phyloP scores from a whole-genome alignment of 92 coral and sea anemone species.

The Epizoanthus illoricatus region DNA sequence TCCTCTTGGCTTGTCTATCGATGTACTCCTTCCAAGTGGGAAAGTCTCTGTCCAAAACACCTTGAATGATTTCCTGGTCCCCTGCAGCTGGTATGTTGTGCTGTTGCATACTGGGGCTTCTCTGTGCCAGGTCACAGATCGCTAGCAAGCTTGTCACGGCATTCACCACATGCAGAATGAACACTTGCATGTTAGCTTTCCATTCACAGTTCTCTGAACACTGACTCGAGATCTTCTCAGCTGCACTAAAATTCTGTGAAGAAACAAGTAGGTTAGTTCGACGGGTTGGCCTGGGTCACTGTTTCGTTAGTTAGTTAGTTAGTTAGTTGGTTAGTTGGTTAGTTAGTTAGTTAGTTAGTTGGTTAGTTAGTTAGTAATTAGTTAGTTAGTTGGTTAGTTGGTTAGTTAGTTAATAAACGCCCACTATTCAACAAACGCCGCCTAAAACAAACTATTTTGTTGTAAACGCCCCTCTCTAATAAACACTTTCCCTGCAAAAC shows the following conservation, averaged over 20 bases:
- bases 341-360: too few relatives aligned
- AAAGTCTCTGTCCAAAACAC: slow-evolving; percentile 40
- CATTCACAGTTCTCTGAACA: slow-evolving; percentile 53
- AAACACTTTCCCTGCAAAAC: too few relatives aligned
- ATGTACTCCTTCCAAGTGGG: slow-evolving; percentile 48
- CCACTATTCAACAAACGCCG: too few relatives aligned
- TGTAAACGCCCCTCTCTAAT: too few relatives aligned
- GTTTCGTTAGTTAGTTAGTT: too few relatives aligned
- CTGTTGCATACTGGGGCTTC: slow-evolving; percentile 35
- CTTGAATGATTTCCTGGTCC: slow-evolving; percentile 33
- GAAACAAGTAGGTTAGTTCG: not conserved
- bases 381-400: too few relatives aligned
- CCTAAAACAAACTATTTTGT: too few relatives aligned
- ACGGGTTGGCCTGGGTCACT: not conserved
- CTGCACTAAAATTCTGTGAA: slow-evolving; percentile 31
- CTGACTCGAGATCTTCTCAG: slow-evolving; percentile 25
- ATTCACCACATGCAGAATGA: slow-evolving; percentile 43
- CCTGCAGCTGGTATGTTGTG: slow-evolving; percentile 28
- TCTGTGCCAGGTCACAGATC: slow-evolving; percentile 39
- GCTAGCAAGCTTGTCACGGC: slow-evolving; percentile 43
- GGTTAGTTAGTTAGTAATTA: too few relatives aligned
- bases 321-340: too few relatives aligned
- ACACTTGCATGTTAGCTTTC: slow-evolving; percentile 52
- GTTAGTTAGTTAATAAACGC: too few relatives aligned
- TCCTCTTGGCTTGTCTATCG: slow-evolving; percentile 41